Percentiles rank a stretch among this genome's conserved stretches.
phyloP scores from a whole-genome alignment of 2,888 invertebrate species.

The Buathra laborator region DNA sequence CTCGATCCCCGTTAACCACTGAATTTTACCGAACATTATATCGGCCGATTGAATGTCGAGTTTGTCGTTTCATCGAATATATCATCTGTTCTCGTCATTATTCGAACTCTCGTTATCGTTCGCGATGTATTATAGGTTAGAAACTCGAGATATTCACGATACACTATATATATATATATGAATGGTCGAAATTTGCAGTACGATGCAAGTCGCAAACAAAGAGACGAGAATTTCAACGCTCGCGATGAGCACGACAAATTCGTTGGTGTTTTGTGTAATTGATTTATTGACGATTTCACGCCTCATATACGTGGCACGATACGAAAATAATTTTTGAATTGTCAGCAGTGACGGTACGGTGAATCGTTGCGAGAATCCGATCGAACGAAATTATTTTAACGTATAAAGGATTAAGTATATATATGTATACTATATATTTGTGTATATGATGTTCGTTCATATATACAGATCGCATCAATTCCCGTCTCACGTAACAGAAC shows the following conservation, averaged over 20 bases:
- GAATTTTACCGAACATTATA: constrained; percentile 30
- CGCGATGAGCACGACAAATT: background rate
- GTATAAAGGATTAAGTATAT: background rate
- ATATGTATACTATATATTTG: background rate
- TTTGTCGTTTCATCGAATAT: background rate
- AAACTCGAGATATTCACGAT: background rate
- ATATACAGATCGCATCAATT: constrained; percentile 60
- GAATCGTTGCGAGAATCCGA: background rate
- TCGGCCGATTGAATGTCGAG: constrained; percentile 51
- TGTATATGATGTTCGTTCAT: constrained; percentile 20
- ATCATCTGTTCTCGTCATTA: background rate
- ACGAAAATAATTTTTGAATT: background rate
- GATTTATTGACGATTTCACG: constrained; percentile 2
- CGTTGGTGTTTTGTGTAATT: constrained; percentile 11
- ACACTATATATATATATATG: background rate
- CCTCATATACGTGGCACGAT: background rate
- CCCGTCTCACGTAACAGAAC: constrained; percentile 44
- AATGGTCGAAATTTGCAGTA: background rate
- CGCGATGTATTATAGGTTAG: background rate
- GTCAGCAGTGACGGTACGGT: background rate
- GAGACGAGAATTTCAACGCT: background rate
- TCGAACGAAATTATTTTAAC: background rate
- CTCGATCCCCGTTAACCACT: background rate
- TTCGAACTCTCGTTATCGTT: background rate
- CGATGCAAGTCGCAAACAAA: background rate